Evolutionary conservation across 1,140 invertebrate genomes (phyloP), one percentile per base, ranked within the genome.

Genomic region (Hesperophylax magnus): DNA sequence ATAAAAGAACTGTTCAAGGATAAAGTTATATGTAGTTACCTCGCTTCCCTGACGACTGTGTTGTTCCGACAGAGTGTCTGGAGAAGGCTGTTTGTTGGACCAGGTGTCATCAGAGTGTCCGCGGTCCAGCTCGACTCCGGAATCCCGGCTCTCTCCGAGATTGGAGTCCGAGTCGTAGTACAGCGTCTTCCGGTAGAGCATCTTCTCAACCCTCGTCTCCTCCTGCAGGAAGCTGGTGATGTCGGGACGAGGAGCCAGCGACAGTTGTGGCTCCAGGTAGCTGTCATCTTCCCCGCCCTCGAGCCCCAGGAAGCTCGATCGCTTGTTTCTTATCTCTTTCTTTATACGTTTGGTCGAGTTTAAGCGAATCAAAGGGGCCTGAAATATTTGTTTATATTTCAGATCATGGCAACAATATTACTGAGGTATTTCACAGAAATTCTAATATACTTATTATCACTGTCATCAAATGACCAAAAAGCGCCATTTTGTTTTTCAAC

Each of bases 291-390:
- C 92, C 54, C 94, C 92, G 78, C 93, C 94, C 85, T 96, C 95
- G 82, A 97, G 93, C 47, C 96, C 96, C 18, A 97, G 89, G 85
- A 97, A 97, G 87, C 96, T 95, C 22, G 95, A 97, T 9, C 96
- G 92, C 84, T 96, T 95, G 84, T 94, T 94, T 11, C 94, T 91
- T 27, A 97, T 90, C 86, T 97, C 96, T 86, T 96, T 96, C 85
- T 96, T 96, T 74, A 97, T 96, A 76, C 95, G 92, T 77, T 95
- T 95, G 1, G 95, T 96, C 1, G 95, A 96, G 85, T 96, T 96
- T 65, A 94, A 91, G 78, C 94, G 91, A 84, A 93, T 94, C 69
- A 95, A 90, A 63, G 93, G 92, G 72, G 88, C 89, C 89, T 90
- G 82, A 52, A 87, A 81, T 90, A 20, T 67, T 63, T 47, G 47